These are phyloP conservation scores for Brachionus manjavacas DNA, from an alignment of 1,140 invertebrate genomes.

Conservation along the genomic window DNA sequence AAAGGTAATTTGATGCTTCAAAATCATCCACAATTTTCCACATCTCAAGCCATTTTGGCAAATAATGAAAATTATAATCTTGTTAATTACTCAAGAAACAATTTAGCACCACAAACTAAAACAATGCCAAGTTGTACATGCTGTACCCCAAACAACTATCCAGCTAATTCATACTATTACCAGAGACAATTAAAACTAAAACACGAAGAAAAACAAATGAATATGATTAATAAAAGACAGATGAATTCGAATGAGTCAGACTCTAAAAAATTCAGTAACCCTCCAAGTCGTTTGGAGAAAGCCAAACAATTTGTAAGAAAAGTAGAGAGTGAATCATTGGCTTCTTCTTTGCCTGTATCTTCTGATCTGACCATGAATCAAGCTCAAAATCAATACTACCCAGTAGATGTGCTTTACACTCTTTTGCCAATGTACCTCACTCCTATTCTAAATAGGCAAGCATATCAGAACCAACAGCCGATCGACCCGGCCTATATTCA, in stretches of 20 bases:
- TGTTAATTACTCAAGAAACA: neutral
- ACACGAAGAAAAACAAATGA: neutral
- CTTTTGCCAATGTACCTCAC: constrained; percentile 4
- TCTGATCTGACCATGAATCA: neutral
- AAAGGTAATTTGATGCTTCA: constrained; percentile 30
- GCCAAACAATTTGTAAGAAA: constrained; percentile 16
- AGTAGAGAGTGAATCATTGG: neutral
- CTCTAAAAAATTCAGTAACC: neutral
- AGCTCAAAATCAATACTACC: constrained; percentile 1
- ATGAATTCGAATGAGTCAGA: neutral
- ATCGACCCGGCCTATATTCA: constrained; percentile 5
- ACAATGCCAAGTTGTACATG: constrained; percentile 1
- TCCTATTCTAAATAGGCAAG: neutral
- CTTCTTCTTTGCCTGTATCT: neutral
- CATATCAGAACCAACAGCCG: neutral
- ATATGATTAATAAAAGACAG: neutral
- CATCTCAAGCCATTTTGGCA: neutral
- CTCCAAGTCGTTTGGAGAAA: constrained; percentile 2
- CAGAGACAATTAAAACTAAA: neutral
- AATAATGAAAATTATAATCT: constrained; percentile 35
- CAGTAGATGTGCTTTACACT: constrained; percentile 4
- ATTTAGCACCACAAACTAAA: neutral
- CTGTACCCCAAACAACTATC: neutral
- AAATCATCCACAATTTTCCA: neutral
- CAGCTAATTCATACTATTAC: neutral